A percentile compares a stretch with the other conserved stretches of the same genome.
phyloP scores from a whole-genome alignment of 2,797 vertebrate genomes.

The Emys orbicularis region DNA sequence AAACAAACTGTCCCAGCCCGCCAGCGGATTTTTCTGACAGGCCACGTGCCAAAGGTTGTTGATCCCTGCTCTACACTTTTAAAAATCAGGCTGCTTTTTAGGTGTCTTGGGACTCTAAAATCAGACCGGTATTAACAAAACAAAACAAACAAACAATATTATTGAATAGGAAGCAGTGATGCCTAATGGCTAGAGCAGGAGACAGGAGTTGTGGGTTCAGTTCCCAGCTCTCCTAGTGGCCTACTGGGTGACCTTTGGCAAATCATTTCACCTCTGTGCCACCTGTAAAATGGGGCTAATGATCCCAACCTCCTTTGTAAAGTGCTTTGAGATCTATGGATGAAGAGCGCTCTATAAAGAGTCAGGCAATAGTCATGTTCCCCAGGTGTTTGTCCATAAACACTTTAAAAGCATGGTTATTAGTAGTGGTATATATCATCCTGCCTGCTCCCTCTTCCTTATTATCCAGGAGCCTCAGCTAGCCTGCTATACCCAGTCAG shows the following conservation, averaged over 20 bases:
- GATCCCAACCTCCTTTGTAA: not conserved
- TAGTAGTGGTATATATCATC: not conserved
- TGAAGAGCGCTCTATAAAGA: not conserved
- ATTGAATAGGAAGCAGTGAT: not conserved
- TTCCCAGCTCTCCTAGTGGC: not conserved
- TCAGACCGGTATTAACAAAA: not conserved
- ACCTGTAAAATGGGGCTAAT: fast-evolving
- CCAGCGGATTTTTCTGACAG: too few relatives aligned
- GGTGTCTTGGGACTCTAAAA: not conserved
- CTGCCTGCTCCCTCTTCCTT: not conserved
- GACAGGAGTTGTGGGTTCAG: not conserved
- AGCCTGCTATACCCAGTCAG: not conserved
- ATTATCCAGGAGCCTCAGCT: not conserved
- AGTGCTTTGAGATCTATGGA: not conserved
- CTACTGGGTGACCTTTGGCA: not conserved
- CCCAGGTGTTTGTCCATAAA: not conserved
- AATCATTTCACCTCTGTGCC: not conserved
- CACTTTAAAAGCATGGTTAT: not conserved
- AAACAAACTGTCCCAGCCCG: too few relatives aligned
- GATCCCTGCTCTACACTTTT: not conserved
- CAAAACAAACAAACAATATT: not conserved
- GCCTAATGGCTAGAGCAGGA: not conserved
- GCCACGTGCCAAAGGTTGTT: too few relatives aligned
- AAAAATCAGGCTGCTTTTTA: not conserved
- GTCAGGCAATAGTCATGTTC: not conserved